Base-by-base conservation (phyloP, 2,888 invertebrate genomes). In the Peribatodes rhomboidaria region DNA sequence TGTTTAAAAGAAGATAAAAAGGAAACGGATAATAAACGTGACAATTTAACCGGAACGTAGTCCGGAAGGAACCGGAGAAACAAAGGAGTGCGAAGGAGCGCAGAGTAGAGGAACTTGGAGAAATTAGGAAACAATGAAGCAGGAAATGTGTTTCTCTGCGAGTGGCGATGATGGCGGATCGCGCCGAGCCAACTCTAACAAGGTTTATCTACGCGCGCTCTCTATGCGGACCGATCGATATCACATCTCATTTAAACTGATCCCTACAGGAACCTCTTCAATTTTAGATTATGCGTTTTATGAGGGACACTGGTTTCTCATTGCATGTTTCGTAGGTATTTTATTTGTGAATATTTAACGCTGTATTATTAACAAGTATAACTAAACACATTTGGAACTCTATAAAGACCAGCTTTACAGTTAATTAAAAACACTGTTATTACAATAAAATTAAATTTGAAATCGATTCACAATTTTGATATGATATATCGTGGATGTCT, bases 101-200 rank as follows among this genome's bases (percentile, higher is more conserved):
- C 55, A 52, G 78, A 80, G 79, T 77, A 82, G 81, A 82, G 82
- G 82, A 86, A 86, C 86, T 89, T 86, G 81, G 84, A 87, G 87
- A 87, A 88, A 89, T 88, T 86, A 86, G 85, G 82, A 85, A 87
- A 89, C 88, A 88, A 88, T 87, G 86, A 82, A 85, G 80, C 87
- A 86, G 87, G 87, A 88, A 89, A 87, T 85, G 85, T 85, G 84
- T 85, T 87, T 80, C 81, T 82, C 76, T 72, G 76, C 74, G 79
- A 81, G 80, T 71, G 78, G 78, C 77, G 74, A 78, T 74, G 76
- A 78, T 69, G 75, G 58, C 71, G 71, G 71, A 70, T 67, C 60
- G 67, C 71, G 69, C 56, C 68, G 69, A 66, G 74, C 69, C 70
- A 71, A 61, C 72, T 70, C 71, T 72, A 69, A 65, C 62, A 66